Base-by-base conservation (phyloP, 2,113 vertebrate species). In the Salvelinus alpinus region DNA sequence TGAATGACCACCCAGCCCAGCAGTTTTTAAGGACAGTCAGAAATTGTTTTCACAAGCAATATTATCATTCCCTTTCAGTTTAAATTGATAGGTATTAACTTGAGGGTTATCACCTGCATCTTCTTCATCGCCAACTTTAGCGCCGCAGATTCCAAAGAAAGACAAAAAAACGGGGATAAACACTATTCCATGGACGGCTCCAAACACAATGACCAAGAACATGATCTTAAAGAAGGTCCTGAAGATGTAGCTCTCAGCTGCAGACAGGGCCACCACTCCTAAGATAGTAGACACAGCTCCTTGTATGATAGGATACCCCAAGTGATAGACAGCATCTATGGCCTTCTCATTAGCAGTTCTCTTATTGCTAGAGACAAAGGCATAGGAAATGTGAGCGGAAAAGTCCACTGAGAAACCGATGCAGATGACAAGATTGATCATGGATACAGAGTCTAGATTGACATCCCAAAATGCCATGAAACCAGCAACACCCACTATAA, bases 141-240 rank as follows among this genome's bases (percentile, higher is more conserved):
- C 59, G 8, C 29, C 18, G n/a, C 78, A 79, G 31, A 24, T 74
- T 47, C 60, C 22, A 14, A 79, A 64, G n/a, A 80, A 75, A 14
- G 47, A 48, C 22, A 80, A 62, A n/a, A 80, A 91, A 51, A 88
- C 86, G 13, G 91, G 88, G 76, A 92, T 85, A 73, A 92, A 94
- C 80, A 75, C 20, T 70, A 93, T 80, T 65, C 81, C 88, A 73
- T 86, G 90, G 34, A 82, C 34, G 69, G 72, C 77, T 44, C 88
- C 89, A 75, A 90, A 94, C 47, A 84, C 2, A 44, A 91, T 73
- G 74, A 86, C 88, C 34, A 92, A 78, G 82, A 91, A 93, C 89
- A 80, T 91, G 48, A 92, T 91, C 80, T 93, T 90, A 67, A 89
- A 92, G 87, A 91, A 93, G 5, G 81, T 88, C 68, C 88, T 85